Percentiles rank a stretch among this genome's conserved stretches.
Conservation (phyloP, 2,797 vertebrate species). For the Sphenodon punctatus region DNA sequence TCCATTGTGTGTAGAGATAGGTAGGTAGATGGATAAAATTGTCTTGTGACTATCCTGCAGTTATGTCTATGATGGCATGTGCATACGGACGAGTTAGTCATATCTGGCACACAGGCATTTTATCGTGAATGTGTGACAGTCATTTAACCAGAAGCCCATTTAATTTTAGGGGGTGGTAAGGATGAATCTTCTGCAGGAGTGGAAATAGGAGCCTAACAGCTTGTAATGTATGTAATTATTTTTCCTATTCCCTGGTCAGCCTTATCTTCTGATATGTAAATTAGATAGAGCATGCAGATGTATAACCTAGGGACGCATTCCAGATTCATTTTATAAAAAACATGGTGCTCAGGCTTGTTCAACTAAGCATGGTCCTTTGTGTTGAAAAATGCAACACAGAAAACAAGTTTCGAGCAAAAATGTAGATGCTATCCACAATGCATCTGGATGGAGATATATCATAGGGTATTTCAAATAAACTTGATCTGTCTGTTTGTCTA, state of each 20-base stretch:
- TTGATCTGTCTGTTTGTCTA: no score
- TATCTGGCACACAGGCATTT: conserved; percentile 39
- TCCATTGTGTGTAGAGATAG: conserved; percentile 5
- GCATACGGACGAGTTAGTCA: conserved; percentile 34
- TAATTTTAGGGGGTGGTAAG: conserved; percentile 67
- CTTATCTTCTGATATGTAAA: conserved; percentile 73
- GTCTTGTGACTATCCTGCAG: conserved; percentile 40
- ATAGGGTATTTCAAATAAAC: no score
- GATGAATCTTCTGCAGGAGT: conserved; percentile 68
- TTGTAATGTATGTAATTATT: conserved; percentile 73
- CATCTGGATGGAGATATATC: conserved; percentile 34
- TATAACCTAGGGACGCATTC: conserved; percentile 72
- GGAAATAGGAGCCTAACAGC: conserved; percentile 72
- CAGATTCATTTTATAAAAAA: conserved; percentile 70
- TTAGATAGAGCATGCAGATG: conserved; percentile 67
- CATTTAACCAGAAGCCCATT: conserved; percentile 66
- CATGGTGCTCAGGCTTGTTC: conserved; percentile 60
- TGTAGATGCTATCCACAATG: conserved; percentile 44
- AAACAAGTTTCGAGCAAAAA: conserved; percentile 53
- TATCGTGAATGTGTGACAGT: conserved; percentile 56
- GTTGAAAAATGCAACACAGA: conserved; percentile 51
- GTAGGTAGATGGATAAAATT: conserved; percentile 25
- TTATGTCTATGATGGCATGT: not conserved
- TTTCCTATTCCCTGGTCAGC: conserved; percentile 67
- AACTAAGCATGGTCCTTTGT: conserved; percentile 55